These are phyloP conservation scores for Arremon aurantiirostris DNA, from an alignment of 2,797 vertebrate species.

Conservation along the genomic window DNA sequence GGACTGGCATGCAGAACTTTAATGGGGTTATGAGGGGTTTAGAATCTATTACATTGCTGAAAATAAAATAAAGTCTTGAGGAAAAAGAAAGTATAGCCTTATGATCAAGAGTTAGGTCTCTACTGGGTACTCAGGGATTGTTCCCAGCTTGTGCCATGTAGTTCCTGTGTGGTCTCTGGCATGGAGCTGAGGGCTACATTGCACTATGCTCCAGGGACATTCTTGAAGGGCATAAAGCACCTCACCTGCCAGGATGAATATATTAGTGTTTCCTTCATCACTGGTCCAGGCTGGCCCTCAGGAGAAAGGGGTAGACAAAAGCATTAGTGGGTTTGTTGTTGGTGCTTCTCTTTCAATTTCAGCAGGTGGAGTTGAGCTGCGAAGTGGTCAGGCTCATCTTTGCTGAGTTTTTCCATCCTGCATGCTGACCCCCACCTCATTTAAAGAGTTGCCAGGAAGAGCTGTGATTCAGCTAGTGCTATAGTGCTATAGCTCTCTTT, in stretches of 20 bases:
- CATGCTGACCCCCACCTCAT: fast-evolving
- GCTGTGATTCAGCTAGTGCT: background rate
- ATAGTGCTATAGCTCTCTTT: background rate
- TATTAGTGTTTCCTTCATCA: background rate
- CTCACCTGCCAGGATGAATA: background rate
- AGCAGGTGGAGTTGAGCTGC: background rate
- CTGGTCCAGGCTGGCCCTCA: background rate
- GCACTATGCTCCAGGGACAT: background rate
- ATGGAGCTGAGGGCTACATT: background rate
- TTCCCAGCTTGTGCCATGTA: background rate
- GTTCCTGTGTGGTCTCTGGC: background rate
- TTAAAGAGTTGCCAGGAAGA: background rate
- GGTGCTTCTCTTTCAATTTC: background rate
- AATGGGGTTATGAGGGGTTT: constrained; percentile 5
- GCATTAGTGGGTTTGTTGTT: background rate
- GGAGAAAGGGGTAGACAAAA: background rate
- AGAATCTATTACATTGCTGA: background rate
- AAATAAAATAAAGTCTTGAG: constrained; percentile 6
- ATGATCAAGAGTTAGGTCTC: background rate
- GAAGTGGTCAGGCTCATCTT: background rate
- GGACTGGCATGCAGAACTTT: constrained; percentile 13
- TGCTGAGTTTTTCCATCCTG: background rate
- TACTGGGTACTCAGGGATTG: background rate
- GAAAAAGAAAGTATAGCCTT: background rate
- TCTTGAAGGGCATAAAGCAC: background rate